Base-by-base conservation (phyloP, 2,888 invertebrate species). In the Ametastegia equiseti region DNA sequence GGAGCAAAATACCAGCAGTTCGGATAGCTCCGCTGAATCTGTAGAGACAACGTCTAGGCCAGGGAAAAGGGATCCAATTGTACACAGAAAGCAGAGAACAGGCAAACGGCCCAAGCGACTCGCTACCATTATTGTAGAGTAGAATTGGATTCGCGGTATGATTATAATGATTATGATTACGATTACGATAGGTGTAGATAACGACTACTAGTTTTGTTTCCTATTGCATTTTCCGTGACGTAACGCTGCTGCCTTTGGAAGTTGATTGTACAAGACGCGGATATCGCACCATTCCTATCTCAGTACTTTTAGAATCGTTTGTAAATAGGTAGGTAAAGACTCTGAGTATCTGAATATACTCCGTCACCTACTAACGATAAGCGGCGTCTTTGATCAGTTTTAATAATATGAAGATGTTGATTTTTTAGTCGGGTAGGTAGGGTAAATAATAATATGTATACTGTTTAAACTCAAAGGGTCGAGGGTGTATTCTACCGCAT, bases 91-190 rank as follows among this genome's bases (percentile, higher is more conserved):
- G 85, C 89, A 89, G 79, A 89, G 88, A 54, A 82, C 86, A 13
- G 88, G 86, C 11, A 90, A 90, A 83, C 86, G 90, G 84, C 86
- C 90, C 54, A 89, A 88, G 80, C 87, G 88, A 33, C 83, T 86
- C 7, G 82, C 86, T 27, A 88, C 88, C 7, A 86, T 89, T 39
- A 85, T 84, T 47, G 83, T 88, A 30, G 89, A 90, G 39, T 90
- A 89, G 84, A 83, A 80, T 77, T 81, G 9, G 71, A 57, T 23
- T 27, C 1, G 30, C 30, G 13, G 60, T 30, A 60, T 60, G 5
- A 60, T 39, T 39, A 33, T 19, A n/a, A 50, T 47, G 33, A 33
- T 45, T 54, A 33, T 19, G 23, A 23, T 73, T 75, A 75, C 54
- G 54, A 50, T 75, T 27, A 54, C 19, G 11, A 19, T 54, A 54